A percentile compares a stretch with the other conserved stretches of the same genome.
Conservation (phyloP, 2,888 invertebrate genomes). For the Drosophila niveifrons region DNA sequence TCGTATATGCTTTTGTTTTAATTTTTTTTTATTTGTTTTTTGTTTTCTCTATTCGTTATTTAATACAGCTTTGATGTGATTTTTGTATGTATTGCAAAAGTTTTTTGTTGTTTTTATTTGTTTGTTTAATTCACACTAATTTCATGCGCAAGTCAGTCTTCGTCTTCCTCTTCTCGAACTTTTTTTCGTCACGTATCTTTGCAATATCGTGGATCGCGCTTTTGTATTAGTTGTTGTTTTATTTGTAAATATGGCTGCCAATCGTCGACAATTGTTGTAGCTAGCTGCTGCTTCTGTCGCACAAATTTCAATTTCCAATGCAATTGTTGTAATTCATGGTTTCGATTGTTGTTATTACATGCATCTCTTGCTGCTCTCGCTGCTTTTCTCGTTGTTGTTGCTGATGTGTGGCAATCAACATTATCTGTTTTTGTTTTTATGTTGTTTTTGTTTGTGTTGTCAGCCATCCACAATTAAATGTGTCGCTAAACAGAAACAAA, state of each 20-base stretch:
- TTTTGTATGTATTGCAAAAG: constrained; percentile 41
- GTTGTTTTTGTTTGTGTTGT: constrained; percentile 58
- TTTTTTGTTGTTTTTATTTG: constrained; percentile 43
- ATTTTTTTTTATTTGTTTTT: constrained; percentile 43
- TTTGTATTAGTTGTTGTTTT: constrained; percentile 49
- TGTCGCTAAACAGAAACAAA: constrained; percentile 68
- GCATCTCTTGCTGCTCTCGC: constrained; percentile 42
- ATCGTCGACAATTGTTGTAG: constrained; percentile 48
- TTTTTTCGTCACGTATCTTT: constrained; percentile 72
- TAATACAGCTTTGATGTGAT: constrained; percentile 55
- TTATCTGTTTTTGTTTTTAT: constrained; percentile 53
- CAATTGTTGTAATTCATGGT: constrained; percentile 64
- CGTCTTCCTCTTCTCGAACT: constrained; percentile 43
- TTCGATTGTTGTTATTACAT: constrained; percentile 45
- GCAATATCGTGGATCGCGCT: constrained; percentile 64
- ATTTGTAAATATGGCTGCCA: constrained; percentile 76
- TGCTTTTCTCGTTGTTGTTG: constrained; percentile 36
- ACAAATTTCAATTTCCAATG: constrained; percentile 76
- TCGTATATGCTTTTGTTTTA: constrained; percentile 33
- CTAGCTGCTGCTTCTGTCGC: constrained; percentile 57
- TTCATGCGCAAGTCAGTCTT: constrained; percentile 65
- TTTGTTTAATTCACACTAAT: constrained; percentile 52
- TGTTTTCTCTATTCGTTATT: constrained; percentile 34
- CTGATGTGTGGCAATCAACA: constrained; percentile 57
- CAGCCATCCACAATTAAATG: constrained; percentile 77